Base-by-base conservation (phyloP, 2,113 vertebrate genomes). In the Sterrhoptilus dennistouni region DNA sequence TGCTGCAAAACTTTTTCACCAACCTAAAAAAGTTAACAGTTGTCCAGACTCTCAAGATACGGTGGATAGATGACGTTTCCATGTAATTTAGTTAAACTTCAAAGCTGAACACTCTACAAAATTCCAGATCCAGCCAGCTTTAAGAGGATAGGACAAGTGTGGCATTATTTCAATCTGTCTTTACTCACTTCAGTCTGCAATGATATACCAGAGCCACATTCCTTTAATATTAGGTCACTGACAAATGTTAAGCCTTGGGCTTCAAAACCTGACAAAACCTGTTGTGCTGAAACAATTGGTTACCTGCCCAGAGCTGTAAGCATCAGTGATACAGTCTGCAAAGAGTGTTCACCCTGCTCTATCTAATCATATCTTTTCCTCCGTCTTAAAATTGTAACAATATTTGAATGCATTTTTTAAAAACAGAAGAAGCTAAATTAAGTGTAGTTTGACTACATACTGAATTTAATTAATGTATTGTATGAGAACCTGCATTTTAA, bases 181-280 rank as follows among this genome's bases (percentile, higher is more conserved):
- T 83, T 74, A 95, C 50, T 86, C 14, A 52, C 64, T 87, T 52
- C 63, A 83, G 91, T 75, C 70, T 45, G 54, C 75, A 82, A 50
- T 40, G 59, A 76, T 85, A 95, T 21, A 89, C 6, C 63, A 75
- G 63, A 76, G 50, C 82, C 79, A 85, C 95, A 89, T 95, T 97
- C 90, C 88, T 97, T 92, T 94, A 79, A 70, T 76, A 74, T 96
- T 81, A 95, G 77, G 59, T 97, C 95, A 97, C 49, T 77, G 53
- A 94, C 88, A 95, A 96, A 97, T 69, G 49, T 79, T 96, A 95
- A 72, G 92, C 91, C 83, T 91, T 88, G 92, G 88, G 90, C 89
- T 92, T 96, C 76, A 95, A 96, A 91, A 91, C 88, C 65, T 95
- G 90, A 92, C 82, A 92, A 83, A 96, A 87, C 84, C 78, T 96